A percentile compares a stretch with the other conserved stretches of the same genome.
These are phyloP conservation scores for Amniataba percoides DNA, from an alignment of 2,797 vertebrate genomes.

Conservation along the genomic window DNA sequence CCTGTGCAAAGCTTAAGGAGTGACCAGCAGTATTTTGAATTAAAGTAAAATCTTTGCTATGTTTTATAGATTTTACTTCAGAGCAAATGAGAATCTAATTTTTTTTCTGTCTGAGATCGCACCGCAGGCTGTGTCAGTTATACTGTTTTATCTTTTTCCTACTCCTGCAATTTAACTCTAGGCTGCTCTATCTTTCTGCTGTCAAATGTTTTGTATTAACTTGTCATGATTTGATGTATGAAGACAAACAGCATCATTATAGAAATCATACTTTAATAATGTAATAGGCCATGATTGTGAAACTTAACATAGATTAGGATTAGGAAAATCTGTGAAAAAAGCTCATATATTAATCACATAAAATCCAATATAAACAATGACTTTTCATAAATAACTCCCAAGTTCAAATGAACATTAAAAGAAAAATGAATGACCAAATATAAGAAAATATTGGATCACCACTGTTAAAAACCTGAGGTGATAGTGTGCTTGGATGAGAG, in stretches of 20 bases:
- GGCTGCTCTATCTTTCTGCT: conserved; percentile 8
- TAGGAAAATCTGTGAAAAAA: neutral
- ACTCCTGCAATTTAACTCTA: neutral
- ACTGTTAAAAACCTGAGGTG: neutral
- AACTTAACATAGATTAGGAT: neutral
- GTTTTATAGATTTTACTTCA: conserved; percentile 20
- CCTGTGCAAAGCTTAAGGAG: conserved; percentile 5
- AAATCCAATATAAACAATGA: neutral
- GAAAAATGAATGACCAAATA: neutral
- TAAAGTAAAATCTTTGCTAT: conserved; percentile 7
- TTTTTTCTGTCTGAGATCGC: neutral
- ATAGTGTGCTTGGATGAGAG: neutral
- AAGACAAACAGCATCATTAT: neutral
- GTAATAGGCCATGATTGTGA: neutral
- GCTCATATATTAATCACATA: no score
- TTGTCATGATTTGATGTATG: neutral
- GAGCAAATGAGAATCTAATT: neutral
- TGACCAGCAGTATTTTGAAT: neutral
- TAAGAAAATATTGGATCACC: neutral
- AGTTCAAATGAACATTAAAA: neutral
- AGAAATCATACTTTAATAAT: neutral
- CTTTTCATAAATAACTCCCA: neutral
- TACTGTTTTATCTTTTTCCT: neutral
- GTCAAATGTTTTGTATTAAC: neutral
- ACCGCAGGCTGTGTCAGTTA: neutral